Percentiles rank a stretch among this genome's conserved stretches.
phyloP scores from a whole-genome alignment of 2,797 vertebrate species.

The Tangara arthus region DNA sequence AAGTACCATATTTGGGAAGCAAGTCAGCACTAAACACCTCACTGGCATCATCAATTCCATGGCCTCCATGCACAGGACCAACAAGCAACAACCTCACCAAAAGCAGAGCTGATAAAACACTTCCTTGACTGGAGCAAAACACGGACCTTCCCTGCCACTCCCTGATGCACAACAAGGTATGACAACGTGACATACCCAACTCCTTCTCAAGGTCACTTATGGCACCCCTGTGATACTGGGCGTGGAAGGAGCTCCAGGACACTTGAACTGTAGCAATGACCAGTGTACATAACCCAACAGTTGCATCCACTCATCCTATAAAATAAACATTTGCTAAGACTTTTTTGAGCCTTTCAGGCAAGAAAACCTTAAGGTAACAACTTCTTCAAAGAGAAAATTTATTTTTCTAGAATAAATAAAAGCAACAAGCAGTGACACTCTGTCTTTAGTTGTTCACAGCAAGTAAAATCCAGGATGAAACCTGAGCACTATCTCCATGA shows the following conservation, averaged over 20 bases:
- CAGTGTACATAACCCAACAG: not conserved
- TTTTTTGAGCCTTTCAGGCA: not conserved
- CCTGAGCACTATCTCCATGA: not conserved
- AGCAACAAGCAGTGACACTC: not conserved
- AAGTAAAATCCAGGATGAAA: conserved; percentile 8
- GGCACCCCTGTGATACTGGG: not conserved
- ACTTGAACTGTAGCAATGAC: not conserved
- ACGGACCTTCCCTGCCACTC: not conserved
- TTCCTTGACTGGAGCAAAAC: not conserved
- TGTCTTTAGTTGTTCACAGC: not conserved
- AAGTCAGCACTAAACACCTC: not conserved
- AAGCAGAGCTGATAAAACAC: not conserved
- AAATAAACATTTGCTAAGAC: not conserved
- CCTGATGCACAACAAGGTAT: not conserved
- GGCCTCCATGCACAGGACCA: not conserved
- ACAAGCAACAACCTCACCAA: not conserved
- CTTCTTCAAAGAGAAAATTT: not conserved
- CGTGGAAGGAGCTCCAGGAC: not conserved
- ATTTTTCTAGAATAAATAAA: not conserved
- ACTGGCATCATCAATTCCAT: accelerated
- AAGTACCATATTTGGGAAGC: not conserved
- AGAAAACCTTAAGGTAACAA: not conserved
- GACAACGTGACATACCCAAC: not conserved
- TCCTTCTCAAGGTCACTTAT: not conserved
- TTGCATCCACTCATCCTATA: not conserved